phyloP scores from a whole-genome alignment of 1,140 invertebrate species.

The Drepana arcuata region DNA sequence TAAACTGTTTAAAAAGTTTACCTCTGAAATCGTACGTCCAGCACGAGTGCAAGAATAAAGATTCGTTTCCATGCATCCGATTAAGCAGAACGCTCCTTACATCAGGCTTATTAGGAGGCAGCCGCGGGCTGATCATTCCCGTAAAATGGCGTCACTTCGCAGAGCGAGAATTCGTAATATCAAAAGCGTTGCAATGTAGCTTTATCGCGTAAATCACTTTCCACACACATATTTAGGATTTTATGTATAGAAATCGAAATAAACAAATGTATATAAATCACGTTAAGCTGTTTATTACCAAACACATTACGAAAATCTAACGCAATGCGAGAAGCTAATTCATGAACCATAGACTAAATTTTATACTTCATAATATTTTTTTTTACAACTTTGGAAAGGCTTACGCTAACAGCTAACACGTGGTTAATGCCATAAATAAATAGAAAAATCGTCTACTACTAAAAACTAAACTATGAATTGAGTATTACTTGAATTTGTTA shows the following conservation, averaged over 20 bases:
- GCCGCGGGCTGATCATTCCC: conserved; percentile 71
- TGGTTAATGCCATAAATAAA: too few species aligned
- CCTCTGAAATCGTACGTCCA: conserved; percentile 68
- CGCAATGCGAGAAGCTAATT: conserved; percentile 67
- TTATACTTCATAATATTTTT: conserved; percentile 29
- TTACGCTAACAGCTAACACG: too few species aligned
- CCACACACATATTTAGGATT: conserved; percentile 44
- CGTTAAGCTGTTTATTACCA: conserved; percentile 60
- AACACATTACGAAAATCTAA: conserved; percentile 59
- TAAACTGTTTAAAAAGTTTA: conserved; percentile 27
- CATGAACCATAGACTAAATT: conserved; percentile 54
- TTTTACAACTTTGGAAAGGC: too few species aligned
- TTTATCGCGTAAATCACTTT: conserved; percentile 36
- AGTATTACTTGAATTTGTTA: too few species aligned
- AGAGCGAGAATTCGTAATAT: conserved; percentile 62
- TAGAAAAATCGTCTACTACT: too few species aligned
- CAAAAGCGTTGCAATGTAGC: conserved; percentile 44
- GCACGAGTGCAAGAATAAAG: conserved; percentile 62
- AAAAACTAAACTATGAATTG: too few species aligned
- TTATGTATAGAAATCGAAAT: conserved; percentile 28
- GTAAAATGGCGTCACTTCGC: conserved; percentile 72
- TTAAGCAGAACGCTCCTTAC: conserved; percentile 57
- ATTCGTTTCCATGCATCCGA: conserved; percentile 67
- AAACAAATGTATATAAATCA: conserved; percentile 36
- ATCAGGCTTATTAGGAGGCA: conserved; percentile 64